Evolutionary conservation across 2,888 invertebrate species (phyloP).

Genomic region (Macaria notata): DNA sequence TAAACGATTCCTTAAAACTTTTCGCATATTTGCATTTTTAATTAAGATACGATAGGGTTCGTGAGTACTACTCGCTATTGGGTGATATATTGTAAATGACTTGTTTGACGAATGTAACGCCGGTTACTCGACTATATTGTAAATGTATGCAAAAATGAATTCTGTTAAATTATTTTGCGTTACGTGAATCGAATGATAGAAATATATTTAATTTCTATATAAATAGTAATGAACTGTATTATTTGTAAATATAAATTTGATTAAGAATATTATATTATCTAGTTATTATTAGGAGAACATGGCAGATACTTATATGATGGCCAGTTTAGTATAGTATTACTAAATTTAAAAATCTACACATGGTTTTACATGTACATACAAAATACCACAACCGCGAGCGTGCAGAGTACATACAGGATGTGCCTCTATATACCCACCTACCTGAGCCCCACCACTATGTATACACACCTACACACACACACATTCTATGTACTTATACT

Average conservation of each 20-base stretch:
- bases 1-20: slow-evolving; percentile 78
- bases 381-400: slow-evolving; percentile 58
- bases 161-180: slow-evolving; percentile 83
- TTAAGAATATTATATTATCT: slow-evolving; percentile 84
- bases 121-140: slow-evolving; percentile 78
- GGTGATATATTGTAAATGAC: slow-evolving; percentile 81
- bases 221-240: slow-evolving; percentile 82
- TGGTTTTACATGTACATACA: slow-evolving; percentile 81
- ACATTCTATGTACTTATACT: background rate
- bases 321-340: slow-evolving; percentile 88
- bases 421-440: slow-evolving; percentile 22
- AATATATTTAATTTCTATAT: slow-evolving; percentile 82
- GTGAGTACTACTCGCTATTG: slow-evolving; percentile 80
- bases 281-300: slow-evolving; percentile 83
- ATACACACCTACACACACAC: background rate
- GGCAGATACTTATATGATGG: slow-evolving; percentile 86
- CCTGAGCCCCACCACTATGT: slow-evolving; percentile 24
- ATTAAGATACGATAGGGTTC: slow-evolving; percentile 76
- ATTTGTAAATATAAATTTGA: slow-evolving; percentile 84
- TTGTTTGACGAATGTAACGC: slow-evolving; percentile 75
- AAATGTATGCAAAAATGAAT: slow-evolving; percentile 82
- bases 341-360: slow-evolving; percentile 81
- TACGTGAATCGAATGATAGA: slow-evolving; percentile 82
- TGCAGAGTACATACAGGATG: slow-evolving; percentile 55
- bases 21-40: slow-evolving; percentile 82